Evolutionary conservation across 2,888 invertebrate species (phyloP), one percentile per base, ranked within the genome.

Genomic region (Cosmorhoe ocellata): DNA sequence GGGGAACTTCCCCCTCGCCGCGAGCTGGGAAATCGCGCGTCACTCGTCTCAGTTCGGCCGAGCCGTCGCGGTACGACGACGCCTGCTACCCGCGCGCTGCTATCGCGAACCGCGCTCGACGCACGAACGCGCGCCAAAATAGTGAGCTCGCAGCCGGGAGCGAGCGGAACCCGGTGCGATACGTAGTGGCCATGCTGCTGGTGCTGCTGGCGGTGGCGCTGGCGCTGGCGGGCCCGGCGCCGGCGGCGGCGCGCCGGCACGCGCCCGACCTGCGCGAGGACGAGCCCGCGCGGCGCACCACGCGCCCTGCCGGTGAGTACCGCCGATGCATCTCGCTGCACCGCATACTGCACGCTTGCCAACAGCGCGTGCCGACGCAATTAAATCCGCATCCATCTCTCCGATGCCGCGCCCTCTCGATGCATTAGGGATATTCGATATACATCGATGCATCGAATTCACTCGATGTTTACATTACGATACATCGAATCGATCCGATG

Each of bases 211-310:
- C 80, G 81, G 78, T 72, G 68, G 75, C 74, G 68, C 68, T 73
- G 70, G 66, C 36, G 55, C 51, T 51, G 58, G 59, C 53, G 56
- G 48, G 56, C 63, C 79, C 79, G 58, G 82, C 72, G 63, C 79
- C 79, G 58, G 82, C 72, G 47, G 72, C 68, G 46, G 84, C 87
- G 63, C 87, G 93, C 67, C 91, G 92, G 69, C 92, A 92, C 76
- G 92, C 93, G 67, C 93, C 93, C 61, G 86, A 92, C 64, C 85
- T 93, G 73, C 85, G 91, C 52, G 93, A 93, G 80, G 93, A 94
- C 79, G 92, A 93, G 70, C 93, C 93, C 79, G 91, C 92, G 62
- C 91, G 93, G 44, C 92, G 93, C 67, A 91, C 91, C 74, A 89
- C 90, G 66, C 90, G 93, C 60, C 82, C 71, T 61, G 49, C 49